Conservation (phyloP, 2,888 invertebrate species). For the Sisyra terminalis region DNA sequence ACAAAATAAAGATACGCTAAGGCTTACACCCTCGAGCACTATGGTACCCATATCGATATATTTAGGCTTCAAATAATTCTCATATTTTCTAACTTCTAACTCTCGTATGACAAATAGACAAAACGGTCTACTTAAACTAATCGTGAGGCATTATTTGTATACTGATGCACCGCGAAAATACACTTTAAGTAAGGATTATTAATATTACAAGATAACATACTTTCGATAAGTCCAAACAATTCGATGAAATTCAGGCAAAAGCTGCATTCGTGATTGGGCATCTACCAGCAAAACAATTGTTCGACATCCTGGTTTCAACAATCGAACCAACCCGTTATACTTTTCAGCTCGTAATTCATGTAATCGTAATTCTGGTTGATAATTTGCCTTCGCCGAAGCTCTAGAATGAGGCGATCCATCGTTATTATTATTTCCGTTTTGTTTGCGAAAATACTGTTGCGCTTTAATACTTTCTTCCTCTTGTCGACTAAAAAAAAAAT, state of each 20-base stretch:
- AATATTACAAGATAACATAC: too few species aligned
- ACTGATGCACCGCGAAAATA: too few species aligned
- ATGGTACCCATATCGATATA: too few species aligned
- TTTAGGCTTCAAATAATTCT: too few species aligned
- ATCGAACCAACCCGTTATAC: conserved; percentile 82
- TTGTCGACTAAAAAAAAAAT: conserved; percentile 26
- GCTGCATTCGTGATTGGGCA: conserved; percentile 65
- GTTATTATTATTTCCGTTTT: conserved; percentile 25
- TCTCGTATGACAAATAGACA: too few species aligned
- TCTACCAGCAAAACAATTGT: conserved; percentile 86
- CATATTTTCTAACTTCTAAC: too few species aligned
- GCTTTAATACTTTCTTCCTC: conserved; percentile 41
- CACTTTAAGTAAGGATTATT: too few species aligned
- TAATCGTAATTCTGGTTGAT: conserved; percentile 54
- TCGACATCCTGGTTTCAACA: conserved; percentile 88
- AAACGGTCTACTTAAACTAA: too few species aligned
- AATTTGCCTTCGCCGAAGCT: conserved; percentile 13
- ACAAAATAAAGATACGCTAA: too few species aligned
- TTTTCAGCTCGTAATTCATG: conserved; percentile 91
- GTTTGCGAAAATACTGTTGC: conserved; percentile 28
- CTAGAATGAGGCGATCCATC: conserved; percentile 13
- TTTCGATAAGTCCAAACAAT: conserved; percentile 92
- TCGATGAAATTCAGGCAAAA: conserved; percentile 83
- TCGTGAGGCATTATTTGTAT: too few species aligned
- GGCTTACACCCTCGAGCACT: too few species aligned